Evolutionary conservation across 2,888 invertebrate genomes (phyloP).

Genomic region (Lasioglossum villosulum): DNA sequence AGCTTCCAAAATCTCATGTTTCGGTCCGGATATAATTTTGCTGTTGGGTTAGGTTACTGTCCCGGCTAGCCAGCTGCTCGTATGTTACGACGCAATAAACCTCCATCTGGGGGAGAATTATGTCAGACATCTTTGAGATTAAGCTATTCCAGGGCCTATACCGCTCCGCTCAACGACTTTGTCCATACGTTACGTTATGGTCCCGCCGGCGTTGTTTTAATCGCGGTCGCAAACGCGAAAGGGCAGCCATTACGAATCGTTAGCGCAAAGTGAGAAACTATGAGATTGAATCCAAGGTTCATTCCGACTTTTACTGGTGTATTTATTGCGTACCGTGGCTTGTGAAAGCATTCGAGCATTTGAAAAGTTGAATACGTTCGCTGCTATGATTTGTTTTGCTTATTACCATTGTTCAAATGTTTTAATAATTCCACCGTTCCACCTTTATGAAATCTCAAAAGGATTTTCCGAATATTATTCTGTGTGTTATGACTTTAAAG

Average conservation of each 20-base stretch:
- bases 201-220: not conserved
- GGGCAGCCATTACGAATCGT: not conserved
- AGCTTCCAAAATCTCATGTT: slow-evolving; percentile 55
- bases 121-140: slow-evolving; percentile 80
- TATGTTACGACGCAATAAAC: slow-evolving; percentile 80
- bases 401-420: not conserved
- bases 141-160: slow-evolving; percentile 54
- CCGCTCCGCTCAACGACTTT: slow-evolving; percentile 50
- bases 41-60: slow-evolving; percentile 41
- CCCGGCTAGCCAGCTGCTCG: slow-evolving; percentile 57
- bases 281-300: not conserved
- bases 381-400: not conserved
- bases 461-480: not conserved
- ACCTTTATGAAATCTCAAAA: not conserved
- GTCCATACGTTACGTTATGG: slow-evolving; percentile 35
- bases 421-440: not conserved
- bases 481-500: not conserved
- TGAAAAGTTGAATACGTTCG: not conserved
- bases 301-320: not conserved
- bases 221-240: not conserved
- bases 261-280: not conserved
- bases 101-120: slow-evolving; percentile 74
- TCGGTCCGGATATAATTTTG: slow-evolving; percentile 50
- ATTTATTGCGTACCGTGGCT: not conserved
- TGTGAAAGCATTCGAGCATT: not conserved